Conservation (phyloP, 2,888 invertebrate genomes). For the Cremastinae sp. region DNA sequence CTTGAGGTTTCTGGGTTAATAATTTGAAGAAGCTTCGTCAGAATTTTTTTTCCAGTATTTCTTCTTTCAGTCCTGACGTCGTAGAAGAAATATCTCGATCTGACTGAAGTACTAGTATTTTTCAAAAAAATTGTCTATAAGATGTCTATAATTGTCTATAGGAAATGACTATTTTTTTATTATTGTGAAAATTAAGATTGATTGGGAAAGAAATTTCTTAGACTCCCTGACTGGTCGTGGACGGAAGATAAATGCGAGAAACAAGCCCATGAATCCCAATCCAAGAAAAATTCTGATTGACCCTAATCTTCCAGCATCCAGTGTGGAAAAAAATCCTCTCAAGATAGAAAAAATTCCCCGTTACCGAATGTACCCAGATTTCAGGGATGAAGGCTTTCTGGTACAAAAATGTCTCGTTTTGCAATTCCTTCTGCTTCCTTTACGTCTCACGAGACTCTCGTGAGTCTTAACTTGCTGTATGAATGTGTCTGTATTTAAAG, state of each 20-base stretch:
- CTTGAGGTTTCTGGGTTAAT: no score
- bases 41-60: no score
- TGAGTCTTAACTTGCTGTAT: slow-evolving; percentile 16
- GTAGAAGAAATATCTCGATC: no score
- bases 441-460: slow-evolving; percentile 1
- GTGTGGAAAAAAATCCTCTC: slow-evolving; percentile 15
- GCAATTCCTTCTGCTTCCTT: slow-evolving; percentile 26
- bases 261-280: not conserved
- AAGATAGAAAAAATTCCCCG: slow-evolving; percentile 22
- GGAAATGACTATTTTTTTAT: no score
- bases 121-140: not conserved
- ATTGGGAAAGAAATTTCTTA: slow-evolving; percentile 39
- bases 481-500: not conserved
- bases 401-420: slow-evolving; percentile 28
- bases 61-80: no score
- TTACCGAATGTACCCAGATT: slow-evolving; percentile 33
- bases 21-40: no score
- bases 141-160: no score
- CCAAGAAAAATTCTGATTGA: slow-evolving; percentile 22
- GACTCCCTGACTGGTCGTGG: slow-evolving; percentile 53
- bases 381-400: slow-evolving; percentile 32
- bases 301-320: slow-evolving; percentile 21
- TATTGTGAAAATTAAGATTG: slow-evolving; percentile 1
- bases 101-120: not conserved
- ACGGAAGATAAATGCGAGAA: slow-evolving; percentile 36